Evolutionary conservation across 2,113 vertebrate genomes (phyloP), one percentile per base, ranked within the genome.

Genomic region (Emydura subglobosa): DNA sequence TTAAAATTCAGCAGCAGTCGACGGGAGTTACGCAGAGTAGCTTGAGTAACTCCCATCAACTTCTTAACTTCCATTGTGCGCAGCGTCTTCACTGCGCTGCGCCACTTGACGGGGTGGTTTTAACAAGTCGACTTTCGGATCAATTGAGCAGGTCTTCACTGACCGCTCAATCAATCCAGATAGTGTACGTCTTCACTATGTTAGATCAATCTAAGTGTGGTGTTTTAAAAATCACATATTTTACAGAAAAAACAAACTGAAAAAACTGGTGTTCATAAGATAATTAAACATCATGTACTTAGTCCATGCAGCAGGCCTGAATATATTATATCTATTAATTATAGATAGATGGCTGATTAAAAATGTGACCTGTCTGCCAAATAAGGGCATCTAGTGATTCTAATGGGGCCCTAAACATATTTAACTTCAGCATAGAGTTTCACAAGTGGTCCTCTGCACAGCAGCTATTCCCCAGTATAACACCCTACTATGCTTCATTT

Each of bases 241-340:
- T 96, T 94, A 94, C 93, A 97, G 90, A 94, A 93, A 94, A 94
- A 94, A 91, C 61, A 19, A 87, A 96, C 39, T 13, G 44, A 72
- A 88, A 95, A 87, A 17, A 17, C 89, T 93, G 83, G 76, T 19
- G 50, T 83, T 93, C 93, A 14, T 51, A 78, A 91, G 91, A 90
- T 27, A 91, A 79, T 93, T 54, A 10, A 72, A 82, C 59, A 88
- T 76, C 44, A 85, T 44, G 59, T 42, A 90, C 59, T 76, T 11
- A 1, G 27, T 86, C 93, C 88, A 88, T 95, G 89, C 93, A 94
- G 68, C 96, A 97, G 90, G 91, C 92, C 91, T 83, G 87, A 53
- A 91, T n/a, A 92, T 42, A 96, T 85, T 82, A 78, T 19, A 81
- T 24, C 12, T 39, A 39, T 85, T 59, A 86, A 68, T 47, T 2